Percentiles rank a stretch among this genome's conserved stretches.
These are phyloP conservation scores for Pseudochaenichthys georgianus DNA, from an alignment of 2,797 vertebrate genomes.

Conservation along the genomic window DNA sequence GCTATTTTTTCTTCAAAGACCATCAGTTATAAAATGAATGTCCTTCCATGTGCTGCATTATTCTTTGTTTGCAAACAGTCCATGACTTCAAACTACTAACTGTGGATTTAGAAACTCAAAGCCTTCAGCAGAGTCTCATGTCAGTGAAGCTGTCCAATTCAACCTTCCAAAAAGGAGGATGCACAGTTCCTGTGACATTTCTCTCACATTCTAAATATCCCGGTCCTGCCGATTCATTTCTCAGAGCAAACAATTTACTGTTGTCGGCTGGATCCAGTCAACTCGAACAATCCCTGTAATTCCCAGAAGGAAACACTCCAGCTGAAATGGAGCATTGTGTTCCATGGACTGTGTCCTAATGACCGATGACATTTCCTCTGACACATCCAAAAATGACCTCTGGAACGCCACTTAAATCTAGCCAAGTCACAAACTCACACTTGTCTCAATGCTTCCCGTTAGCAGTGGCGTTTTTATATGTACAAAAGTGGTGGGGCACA, in stretches of 20 bases:
- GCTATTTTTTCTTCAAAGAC: constrained; percentile 49
- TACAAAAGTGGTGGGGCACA: too few species aligned
- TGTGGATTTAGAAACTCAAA: constrained; percentile 22
- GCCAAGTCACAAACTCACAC: constrained; percentile 45
- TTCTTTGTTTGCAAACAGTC: constrained; percentile 44
- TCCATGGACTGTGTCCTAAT: constrained; percentile 82
- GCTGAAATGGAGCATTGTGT: constrained; percentile 77
- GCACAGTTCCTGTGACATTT: constrained; percentile 49
- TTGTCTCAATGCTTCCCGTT: constrained; percentile 29
- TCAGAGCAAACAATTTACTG: constrained; percentile 78
- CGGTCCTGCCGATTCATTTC: constrained; percentile 66
- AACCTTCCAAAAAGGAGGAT: constrained; percentile 9
- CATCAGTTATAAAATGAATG: constrained; percentile 26
- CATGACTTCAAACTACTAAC: constrained; percentile 43
- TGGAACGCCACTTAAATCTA: constrained; percentile 63
- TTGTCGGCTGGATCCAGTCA: constrained; percentile 74
- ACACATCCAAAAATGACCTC: constrained; percentile 73
- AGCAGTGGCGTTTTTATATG: neutral
- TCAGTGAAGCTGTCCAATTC: constrained; percentile 34
- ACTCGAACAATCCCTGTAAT: constrained; percentile 77
- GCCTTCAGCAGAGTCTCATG: constrained; percentile 7
- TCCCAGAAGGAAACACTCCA: constrained; percentile 81
- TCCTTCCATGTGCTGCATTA: constrained; percentile 45
- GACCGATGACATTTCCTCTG: constrained; percentile 84
- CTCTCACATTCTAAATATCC: constrained; percentile 59